Evolutionary conservation across 2,113 vertebrate genomes (phyloP), one percentile per base, ranked within the genome.

Genomic region (Lanius ludovicianus): DNA sequence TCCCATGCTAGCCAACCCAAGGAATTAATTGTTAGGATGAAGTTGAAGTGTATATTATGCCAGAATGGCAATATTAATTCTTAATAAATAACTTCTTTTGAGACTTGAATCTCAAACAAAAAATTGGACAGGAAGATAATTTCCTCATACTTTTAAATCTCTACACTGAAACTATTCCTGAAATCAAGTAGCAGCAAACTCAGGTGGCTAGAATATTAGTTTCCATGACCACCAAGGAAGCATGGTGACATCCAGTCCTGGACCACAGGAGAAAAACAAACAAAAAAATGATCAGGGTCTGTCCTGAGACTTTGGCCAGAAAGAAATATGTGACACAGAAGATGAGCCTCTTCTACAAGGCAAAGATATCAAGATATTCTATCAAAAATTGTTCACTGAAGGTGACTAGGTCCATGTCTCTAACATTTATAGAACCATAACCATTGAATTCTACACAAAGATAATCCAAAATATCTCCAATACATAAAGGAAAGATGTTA

Each of bases 261-360:
- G 18, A 76, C 8, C 4, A 77, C 7, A 27, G 11, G 17, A 67
- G 9, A 27, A 78, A 60, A 22, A 4, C 4, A 46, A 50, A 49
- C 1, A 4, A 35, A 47, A 3, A 56, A 28, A 4, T 11, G 0
- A 31, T 27, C 6, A 53, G 5, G 4, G 3, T 49, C 28, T 52
- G 15, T 47, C 28, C 49, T 63, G 8, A n/a, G 23, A 42, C 6
- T 77, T 59, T 41, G 30, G 24, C 9, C 23, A 42, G 20, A 77
- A 52, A 6, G 2, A 75, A 65, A 12, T 13, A 44, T 22, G 10
- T 39, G 50, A 64, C 1, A 5, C 10, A 42, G 53, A 62, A 50
- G 4, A 21, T 22, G 23, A 81, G 11, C 13, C 2, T 37, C 28
- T 69, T 41, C 27, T 46, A 52, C 10, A 55, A 33, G 12, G 10